Evolutionary conservation across 1,140 invertebrate species (phyloP).

Genomic region (Physella acuta): DNA sequence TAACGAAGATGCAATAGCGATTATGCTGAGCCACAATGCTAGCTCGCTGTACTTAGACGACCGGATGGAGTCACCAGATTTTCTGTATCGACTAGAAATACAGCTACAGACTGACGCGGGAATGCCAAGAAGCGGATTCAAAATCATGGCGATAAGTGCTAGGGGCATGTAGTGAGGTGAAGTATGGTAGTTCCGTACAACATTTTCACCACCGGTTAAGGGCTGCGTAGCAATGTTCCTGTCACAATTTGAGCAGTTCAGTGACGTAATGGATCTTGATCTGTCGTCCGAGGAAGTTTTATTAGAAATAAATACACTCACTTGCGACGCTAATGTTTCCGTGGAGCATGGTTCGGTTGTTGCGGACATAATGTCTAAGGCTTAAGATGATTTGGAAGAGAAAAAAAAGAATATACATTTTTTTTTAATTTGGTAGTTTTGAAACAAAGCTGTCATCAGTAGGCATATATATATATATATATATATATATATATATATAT

Average conservation of each 20-base stretch:
- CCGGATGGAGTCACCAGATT: not conserved
- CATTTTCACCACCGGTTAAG: slow-evolving; percentile 8
- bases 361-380: too few relatives aligned
- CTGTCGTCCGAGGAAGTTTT: not conserved
- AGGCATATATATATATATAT: too few relatives aligned
- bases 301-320: not conserved
- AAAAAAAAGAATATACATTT: too few relatives aligned
- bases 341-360: not conserved
- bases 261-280: not conserved
- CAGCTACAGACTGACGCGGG: slow-evolving; percentile 8
- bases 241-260: not conserved
- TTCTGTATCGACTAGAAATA: not conserved
- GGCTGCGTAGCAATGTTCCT: not conserved
- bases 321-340: not conserved
- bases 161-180: slow-evolving; percentile 6
- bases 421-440: too few relatives aligned
- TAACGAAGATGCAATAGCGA: slow-evolving; percentile 7
- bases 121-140: slow-evolving; percentile 10
- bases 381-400: too few relatives aligned
- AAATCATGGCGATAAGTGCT: not conserved
- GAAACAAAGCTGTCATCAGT: too few relatives aligned
- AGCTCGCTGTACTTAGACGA: not conserved
- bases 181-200: not conserved
- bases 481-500: too few relatives aligned
- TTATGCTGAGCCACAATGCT: slow-evolving; percentile 3